phyloP scores from a whole-genome alignment of 2,797 vertebrate species.

The Limosa lapponica region DNA sequence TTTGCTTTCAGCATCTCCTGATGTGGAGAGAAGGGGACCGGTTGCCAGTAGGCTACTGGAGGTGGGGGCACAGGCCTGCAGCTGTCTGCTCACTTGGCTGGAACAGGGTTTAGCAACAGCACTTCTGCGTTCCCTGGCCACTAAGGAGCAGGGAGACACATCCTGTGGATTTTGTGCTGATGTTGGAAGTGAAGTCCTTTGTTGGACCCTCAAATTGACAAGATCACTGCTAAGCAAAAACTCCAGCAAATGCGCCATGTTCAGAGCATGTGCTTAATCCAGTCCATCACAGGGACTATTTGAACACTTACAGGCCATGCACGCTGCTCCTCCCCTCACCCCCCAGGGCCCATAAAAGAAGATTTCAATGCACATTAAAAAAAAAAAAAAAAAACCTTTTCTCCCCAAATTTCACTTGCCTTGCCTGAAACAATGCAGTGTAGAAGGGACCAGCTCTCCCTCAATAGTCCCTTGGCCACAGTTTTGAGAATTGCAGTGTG shows the following conservation, averaged over 20 bases:
- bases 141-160: too few relatives aligned
- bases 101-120: neutral
- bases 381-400: neutral
- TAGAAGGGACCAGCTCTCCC: neutral
- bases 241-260: rapidly evolving
- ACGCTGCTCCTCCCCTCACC: too few relatives aligned
- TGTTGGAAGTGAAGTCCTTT: neutral
- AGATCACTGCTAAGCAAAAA: rapidly evolving
- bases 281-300: rapidly evolving
- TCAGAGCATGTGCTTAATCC: rapidly evolving
- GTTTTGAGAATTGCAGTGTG: neutral
- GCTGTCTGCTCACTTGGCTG: neutral
- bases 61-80: rapidly evolving
- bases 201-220: neutral
- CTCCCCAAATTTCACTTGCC: neutral
- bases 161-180: neutral
- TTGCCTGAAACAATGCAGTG: neutral
- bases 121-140: neutral
- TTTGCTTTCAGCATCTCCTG: neutral
- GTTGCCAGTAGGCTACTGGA: neutral
- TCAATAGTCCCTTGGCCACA: neutral
- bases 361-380: neutral
- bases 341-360: too few relatives aligned
- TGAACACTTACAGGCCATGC: neutral
- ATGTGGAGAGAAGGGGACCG: rapidly evolving